A percentile compares a stretch with the other conserved stretches of the same genome.
phyloP scores from a whole-genome alignment of 2,888 invertebrate species.

The Pandemis cinnamomeana region DNA sequence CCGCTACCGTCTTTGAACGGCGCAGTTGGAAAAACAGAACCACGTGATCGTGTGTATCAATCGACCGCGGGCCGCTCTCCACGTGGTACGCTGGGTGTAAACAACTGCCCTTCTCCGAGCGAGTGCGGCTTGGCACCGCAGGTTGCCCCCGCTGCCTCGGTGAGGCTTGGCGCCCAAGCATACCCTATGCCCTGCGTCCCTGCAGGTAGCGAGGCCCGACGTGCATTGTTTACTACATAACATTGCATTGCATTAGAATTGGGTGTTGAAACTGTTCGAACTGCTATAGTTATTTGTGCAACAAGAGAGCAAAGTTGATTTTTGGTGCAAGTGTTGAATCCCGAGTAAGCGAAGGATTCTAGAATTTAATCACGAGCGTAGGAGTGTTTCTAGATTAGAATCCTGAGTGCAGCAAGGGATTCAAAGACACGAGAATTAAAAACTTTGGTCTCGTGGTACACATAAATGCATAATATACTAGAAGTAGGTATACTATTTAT shows the following conservation, averaged over 20 bases:
- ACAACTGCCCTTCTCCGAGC: constrained; percentile 42
- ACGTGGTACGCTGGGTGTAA: constrained; percentile 68
- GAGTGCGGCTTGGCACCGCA: constrained; percentile 22
- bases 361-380: too few species aligned
- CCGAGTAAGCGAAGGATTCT: too few species aligned
- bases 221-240: constrained; percentile 28
- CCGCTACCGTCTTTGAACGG: constrained; percentile 44
- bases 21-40: constrained; percentile 63
- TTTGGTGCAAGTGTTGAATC: too few species aligned
- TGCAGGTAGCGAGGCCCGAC: constrained; percentile 21
- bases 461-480: too few species aligned
- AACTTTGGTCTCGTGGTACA: too few species aligned
- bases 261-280: neutral
- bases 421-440: too few species aligned
- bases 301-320: too few species aligned
- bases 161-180: constrained; percentile 22
- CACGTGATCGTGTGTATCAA: constrained; percentile 74
- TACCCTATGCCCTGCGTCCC: constrained; percentile 15
- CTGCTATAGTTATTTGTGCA: neutral
- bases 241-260: neutral
- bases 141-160: constrained; percentile 19
- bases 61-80: constrained; percentile 61
- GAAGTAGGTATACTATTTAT: too few species aligned
- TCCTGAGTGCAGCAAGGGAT: too few species aligned
- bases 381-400: too few species aligned